Conservation (phyloP, 2,888 invertebrate genomes). For the Cephus runcator region DNA sequence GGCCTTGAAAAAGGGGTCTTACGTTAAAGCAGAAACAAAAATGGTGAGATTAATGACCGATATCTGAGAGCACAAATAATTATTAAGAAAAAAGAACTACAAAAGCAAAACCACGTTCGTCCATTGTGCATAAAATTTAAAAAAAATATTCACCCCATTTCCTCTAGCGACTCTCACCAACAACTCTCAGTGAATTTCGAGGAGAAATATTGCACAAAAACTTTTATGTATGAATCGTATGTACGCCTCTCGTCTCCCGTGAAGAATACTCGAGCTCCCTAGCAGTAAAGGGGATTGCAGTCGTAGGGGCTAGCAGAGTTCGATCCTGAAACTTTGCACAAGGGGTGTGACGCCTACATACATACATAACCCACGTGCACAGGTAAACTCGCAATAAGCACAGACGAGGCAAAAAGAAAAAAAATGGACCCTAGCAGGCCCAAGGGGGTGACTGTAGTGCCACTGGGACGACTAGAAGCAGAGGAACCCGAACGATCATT, state of each 20-base stretch:
- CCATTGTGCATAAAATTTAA: neutral
- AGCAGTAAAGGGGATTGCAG: neutral
- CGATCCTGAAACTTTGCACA: neutral
- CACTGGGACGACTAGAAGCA: neutral
- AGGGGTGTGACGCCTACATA: neutral
- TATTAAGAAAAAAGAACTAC: neutral
- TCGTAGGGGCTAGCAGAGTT: neutral
- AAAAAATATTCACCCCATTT: neutral
- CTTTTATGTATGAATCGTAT: neutral
- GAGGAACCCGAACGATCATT: neutral
- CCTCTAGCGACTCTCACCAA: neutral
- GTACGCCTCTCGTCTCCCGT: neutral
- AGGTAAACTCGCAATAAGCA: neutral
- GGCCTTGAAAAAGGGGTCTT: neutral
- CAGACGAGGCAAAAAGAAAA: neutral
- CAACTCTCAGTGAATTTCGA: neutral
- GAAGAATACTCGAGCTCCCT: neutral
- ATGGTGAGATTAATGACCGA: neutral
- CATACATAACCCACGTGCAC: neutral
- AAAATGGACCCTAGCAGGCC: neutral
- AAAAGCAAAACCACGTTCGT: neutral
- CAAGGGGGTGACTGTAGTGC: neutral
- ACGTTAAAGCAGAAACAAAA: neutral
- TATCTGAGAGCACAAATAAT: neutral
- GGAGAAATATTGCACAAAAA: neutral